phyloP scores from a whole-genome alignment of 2,113 vertebrate genomes.

The Pseudopipra pipra region DNA sequence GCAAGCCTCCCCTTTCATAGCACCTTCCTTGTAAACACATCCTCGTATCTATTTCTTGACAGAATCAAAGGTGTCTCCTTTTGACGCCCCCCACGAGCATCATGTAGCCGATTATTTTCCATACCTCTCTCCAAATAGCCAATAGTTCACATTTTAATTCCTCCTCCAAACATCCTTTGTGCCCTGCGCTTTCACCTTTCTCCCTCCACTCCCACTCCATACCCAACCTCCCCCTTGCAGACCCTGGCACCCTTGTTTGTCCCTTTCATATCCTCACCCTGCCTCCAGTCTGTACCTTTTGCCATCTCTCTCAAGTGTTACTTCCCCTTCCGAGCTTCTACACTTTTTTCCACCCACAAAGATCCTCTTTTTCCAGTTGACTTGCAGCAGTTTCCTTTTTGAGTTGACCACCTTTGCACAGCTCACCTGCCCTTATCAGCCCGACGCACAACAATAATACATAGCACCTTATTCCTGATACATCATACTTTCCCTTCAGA shows the following conservation, averaged over 20 bases:
- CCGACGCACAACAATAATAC: neutral
- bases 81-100: neutral
- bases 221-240: neutral
- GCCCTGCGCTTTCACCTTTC: slow-evolving; percentile 6
- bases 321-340: neutral
- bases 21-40: neutral
- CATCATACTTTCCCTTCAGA: neutral
- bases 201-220: neutral
- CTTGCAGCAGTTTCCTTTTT: neutral
- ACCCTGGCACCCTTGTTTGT: neutral
- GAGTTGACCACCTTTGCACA: neutral
- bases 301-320: neutral
- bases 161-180: slow-evolving; percentile 52
- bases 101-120: slow-evolving; percentile 28
- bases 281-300: neutral
- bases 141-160: slow-evolving; percentile 22
- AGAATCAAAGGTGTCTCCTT: slow-evolving; percentile 25
- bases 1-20: neutral
- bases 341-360: neutral
- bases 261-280: neutral
- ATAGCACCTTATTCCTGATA: neutral
- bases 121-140: slow-evolving; percentile 55
- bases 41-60: neutral
- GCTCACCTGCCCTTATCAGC: neutral
- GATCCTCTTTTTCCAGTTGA: neutral